Evolutionary conservation across 2,888 invertebrate genomes (phyloP).

Genomic region (Acanthosepion esculentum): DNA sequence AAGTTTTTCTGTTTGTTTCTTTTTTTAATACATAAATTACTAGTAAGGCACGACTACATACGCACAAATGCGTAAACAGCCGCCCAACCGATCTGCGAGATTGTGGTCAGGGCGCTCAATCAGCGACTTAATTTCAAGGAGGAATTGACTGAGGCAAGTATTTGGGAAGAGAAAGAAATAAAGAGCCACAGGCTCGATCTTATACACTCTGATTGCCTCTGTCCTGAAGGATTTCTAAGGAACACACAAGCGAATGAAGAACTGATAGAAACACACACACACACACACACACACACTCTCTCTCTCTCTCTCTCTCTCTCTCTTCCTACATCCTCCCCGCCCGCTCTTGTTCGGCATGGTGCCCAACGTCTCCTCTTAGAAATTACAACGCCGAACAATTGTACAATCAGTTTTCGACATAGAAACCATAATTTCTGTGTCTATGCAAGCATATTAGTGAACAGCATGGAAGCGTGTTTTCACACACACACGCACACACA

Average conservation of each 20-base stretch:
- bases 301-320: not conserved
- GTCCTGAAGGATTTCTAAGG: not conserved
- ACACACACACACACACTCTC: too few species aligned
- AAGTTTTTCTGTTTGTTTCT: not conserved
- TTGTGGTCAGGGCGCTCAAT: slow-evolving; percentile 20
- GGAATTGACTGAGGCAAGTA: not conserved
- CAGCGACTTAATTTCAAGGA: slow-evolving; percentile 4
- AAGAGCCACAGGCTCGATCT: not conserved
- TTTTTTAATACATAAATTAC: not conserved
- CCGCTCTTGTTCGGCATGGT: not conserved
- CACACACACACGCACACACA: not conserved
- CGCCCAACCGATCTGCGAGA: not conserved
- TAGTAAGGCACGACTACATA: not conserved
- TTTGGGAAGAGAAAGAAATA: not conserved
- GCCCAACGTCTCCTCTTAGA: too few species aligned
- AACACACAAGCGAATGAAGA: not conserved
- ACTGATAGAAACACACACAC: too few species aligned
- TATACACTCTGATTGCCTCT: not conserved
- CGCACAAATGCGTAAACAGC: not conserved
- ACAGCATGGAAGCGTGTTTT: not conserved
- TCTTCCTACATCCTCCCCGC: not conserved
- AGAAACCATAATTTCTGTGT: not conserved
- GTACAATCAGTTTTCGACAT: not conserved
- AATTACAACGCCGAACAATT: not conserved
- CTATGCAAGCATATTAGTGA: not conserved